Base-by-base conservation (phyloP, 2,888 invertebrate genomes). In the Pachliopta kotzebuea region DNA sequence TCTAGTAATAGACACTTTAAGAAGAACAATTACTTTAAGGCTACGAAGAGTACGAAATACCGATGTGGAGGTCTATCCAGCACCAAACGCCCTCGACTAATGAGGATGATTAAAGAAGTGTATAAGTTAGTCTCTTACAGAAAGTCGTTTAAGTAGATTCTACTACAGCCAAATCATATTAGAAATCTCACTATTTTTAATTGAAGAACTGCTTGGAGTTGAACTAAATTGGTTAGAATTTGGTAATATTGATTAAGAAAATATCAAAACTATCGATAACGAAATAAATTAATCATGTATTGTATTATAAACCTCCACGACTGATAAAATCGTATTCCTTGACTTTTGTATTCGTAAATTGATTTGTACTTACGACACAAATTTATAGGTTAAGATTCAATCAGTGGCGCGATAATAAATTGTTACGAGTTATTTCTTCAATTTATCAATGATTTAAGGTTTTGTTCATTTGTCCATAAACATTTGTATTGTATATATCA, bases 371-470 rank as follows among this genome's bases (percentile, higher is more conserved):
- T 59, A 62, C 65, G 65, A 62, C 59, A 59, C 54, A 59, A 58
- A 66, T 65, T 65, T 65, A 58, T 65, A 62, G 65, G 62, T 66
- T 66, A 66, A 66, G 65, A 66, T 66, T 58, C 62, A 66, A 66
- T 66, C 65, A 66, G 58, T 56, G 65, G 58, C 62, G 37, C 57
- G 31, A 20, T 66, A 62, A 66, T 66, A 62, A 66, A 66, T 66
- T 59, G 59, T 62, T 56, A 62, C 55, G 17, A 55, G 55, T 21
- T 49, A 31, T 57, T 54, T 37, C 49, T 58, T 59, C 65, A 26
- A 66, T 66, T 58, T 31, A 59, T 66, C 62, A 62, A 61, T 62
- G 58, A 58, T 62, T 31, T 37, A 65, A 54, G 55, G 58, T 49
- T 58, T 29, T 23, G 62, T 50, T 54, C 29, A 55, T 58, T 50